phyloP scores from a whole-genome alignment of 2,797 vertebrate species.

The Thamnophis elegans region DNA sequence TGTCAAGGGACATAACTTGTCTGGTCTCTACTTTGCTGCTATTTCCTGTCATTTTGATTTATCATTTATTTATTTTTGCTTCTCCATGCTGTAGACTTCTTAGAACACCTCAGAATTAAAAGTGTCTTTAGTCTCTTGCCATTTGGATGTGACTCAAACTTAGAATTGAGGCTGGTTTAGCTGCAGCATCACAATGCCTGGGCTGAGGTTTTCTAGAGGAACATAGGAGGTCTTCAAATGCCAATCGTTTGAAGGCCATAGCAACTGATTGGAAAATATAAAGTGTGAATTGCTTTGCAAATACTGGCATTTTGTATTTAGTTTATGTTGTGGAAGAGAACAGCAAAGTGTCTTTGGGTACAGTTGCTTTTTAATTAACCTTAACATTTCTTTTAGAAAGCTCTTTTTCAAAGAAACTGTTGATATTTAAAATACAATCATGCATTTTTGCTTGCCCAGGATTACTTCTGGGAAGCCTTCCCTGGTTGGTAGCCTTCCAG shows the following conservation, averaged over 20 bases:
- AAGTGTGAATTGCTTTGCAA: neutral
- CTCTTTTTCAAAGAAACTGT: constrained; percentile 19
- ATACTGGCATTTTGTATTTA: neutral
- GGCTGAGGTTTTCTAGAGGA: neutral
- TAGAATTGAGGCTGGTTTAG: neutral
- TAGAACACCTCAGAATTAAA: neutral
- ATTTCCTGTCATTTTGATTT: constrained; percentile 20
- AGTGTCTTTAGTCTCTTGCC: neutral
- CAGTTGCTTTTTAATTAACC: constrained; percentile 1
- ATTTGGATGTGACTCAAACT: neutral
- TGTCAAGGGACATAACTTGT: neutral
- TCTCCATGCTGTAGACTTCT: neutral
- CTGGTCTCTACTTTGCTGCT: constrained; percentile 14
- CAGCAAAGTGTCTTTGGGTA: constrained; percentile 14
- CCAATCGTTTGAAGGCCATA: neutral
- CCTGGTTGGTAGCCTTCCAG: neutral
- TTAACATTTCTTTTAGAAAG: neutral
- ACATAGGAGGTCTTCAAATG: neutral
- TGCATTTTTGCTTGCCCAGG: neutral
- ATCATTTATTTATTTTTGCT: neutral
- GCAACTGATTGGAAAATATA: neutral
- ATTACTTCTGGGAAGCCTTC: neutral
- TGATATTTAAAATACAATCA: neutral
- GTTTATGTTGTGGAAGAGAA: neutral
- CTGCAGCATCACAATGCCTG: neutral